Percentiles rank a stretch among this genome's conserved stretches.
Evolutionary conservation across 2,113 vertebrate species (phyloP).

Genomic region (Saiga tatarica): DNA sequence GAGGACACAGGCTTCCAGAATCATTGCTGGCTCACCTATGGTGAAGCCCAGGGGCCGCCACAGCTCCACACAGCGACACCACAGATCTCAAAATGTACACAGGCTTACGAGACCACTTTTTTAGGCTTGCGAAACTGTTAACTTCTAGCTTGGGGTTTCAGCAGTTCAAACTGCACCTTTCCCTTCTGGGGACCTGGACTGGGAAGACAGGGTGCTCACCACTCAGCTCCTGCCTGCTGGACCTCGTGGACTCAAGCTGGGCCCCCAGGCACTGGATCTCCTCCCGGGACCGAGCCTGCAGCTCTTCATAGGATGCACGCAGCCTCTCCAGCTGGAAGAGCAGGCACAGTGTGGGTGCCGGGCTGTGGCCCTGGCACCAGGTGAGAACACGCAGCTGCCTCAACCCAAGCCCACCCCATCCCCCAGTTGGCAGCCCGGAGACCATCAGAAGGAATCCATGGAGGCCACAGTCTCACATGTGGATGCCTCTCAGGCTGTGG

Average conservation of each 20-base stretch:
- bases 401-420: background rate
- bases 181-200: background rate
- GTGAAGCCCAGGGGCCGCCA: background rate
- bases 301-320: slow-evolving; percentile 74
- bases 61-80: background rate
- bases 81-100: background rate
- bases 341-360: fast-evolving
- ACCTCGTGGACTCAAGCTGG: slow-evolving; percentile 86
- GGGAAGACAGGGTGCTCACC: slow-evolving; percentile 79
- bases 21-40: fast-evolving
- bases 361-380: fast-evolving
- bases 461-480: background rate
- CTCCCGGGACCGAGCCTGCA: slow-evolving; percentile 86
- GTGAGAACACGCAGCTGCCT: background rate
- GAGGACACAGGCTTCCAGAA: fast-evolving
- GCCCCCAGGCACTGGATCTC: slow-evolving; percentile 88
- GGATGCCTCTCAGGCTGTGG: background rate
- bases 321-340: slow-evolving; percentile 83
- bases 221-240: slow-evolving; percentile 86
- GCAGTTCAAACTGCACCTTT: background rate
- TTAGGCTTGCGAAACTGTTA: background rate
- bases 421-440: fast-evolving
- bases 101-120: background rate
- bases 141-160: background rate
- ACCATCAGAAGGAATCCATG: background rate